Percentiles rank a stretch among this genome's conserved stretches.
Conservation (phyloP, 2,888 invertebrate genomes). For the Odontocerum albicorne region DNA sequence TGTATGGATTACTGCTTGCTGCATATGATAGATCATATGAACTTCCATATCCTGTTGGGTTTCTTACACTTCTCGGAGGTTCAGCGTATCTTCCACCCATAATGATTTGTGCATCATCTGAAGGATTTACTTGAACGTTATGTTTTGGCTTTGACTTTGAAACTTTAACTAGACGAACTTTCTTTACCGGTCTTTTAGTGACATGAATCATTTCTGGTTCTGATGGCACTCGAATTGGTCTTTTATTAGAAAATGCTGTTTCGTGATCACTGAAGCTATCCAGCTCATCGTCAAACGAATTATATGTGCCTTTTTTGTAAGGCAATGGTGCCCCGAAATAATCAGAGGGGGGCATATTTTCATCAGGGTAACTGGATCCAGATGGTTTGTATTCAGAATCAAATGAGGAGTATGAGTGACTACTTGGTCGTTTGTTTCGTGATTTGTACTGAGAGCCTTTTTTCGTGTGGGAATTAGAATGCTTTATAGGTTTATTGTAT, state of each 20-base stretch:
- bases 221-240: slow-evolving; percentile 13
- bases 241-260: slow-evolving; percentile 24
- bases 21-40: slow-evolving; percentile 1
- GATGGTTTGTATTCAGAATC: slow-evolving; percentile 33
- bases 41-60: slow-evolving; percentile 11
- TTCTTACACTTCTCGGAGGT: slow-evolving; percentile 34
- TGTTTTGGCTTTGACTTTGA: slow-evolving; percentile 11
- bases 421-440: slow-evolving; percentile 7
- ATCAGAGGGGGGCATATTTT: slow-evolving; percentile 27
- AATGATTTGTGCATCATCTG: slow-evolving; percentile 8
- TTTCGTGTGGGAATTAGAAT: neutral
- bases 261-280: slow-evolving; percentile 16
- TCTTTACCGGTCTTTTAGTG: slow-evolving; percentile 30
- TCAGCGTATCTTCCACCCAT: slow-evolving; percentile 40
- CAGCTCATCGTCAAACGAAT: slow-evolving; percentile 14
- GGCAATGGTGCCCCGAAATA: slow-evolving; percentile 32
- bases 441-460: slow-evolving; percentile 5
- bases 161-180: slow-evolving; percentile 22
- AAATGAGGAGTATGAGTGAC: slow-evolving; percentile 7
- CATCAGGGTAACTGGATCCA: slow-evolving; percentile 30
- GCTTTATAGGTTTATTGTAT: slow-evolving; percentile 3
- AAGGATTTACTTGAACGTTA: neutral
- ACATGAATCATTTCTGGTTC: slow-evolving; percentile 7
- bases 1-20: neutral
- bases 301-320: slow-evolving; percentile 3